Base-by-base conservation (phyloP, 1,140 invertebrate species). In the Odontomachus brunneus region DNA sequence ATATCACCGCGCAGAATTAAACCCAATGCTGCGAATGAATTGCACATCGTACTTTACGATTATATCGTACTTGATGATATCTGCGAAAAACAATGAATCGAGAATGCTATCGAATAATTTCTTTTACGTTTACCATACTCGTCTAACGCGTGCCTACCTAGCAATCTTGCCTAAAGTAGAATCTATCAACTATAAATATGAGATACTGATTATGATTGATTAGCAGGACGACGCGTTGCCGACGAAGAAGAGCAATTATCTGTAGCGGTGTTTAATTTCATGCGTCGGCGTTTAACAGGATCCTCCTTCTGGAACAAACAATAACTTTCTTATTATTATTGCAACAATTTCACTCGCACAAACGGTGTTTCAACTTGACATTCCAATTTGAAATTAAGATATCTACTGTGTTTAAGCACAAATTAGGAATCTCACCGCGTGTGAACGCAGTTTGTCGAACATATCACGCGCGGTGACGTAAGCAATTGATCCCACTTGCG, bases 301-400 rank as follows among this genome's bases (percentile, higher is more conserved):
- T 63, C 26, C 2, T 82, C 78, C 7, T 14, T 82, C 78, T 82
- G 29, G 14, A 74, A 82, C 29, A 82, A 22, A 44, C n/a, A 44
- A 71, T 57, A 14, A 3, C 38, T 55, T 78, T 44, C 9, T 44
- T 7, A 11, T 44, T 44, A 44, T 55, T 15, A 3, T 65, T 14
- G 29, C 5, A n/a, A 33, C 29, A 69, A 44, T 69, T 15, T 75
- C 7, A 19, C 12, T 78, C 5, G 29, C 14, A 2, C 29, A 4
- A 63, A 76, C 5, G 9, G 2, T 19, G 22, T 73, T 71, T n/a
- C n/a, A n/a, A n/a, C 26, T 19, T 3, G 5, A 0, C 48, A 24
- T 49, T n/a, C 51, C 11, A 49, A 29, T 22, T 9, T 55, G 5
- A 19, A 19, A 55, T 1, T 22, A 19, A 9, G 11, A 19, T 19